phyloP scores from a whole-genome alignment of 1,140 invertebrate species.

The Saccostrea echinata region DNA sequence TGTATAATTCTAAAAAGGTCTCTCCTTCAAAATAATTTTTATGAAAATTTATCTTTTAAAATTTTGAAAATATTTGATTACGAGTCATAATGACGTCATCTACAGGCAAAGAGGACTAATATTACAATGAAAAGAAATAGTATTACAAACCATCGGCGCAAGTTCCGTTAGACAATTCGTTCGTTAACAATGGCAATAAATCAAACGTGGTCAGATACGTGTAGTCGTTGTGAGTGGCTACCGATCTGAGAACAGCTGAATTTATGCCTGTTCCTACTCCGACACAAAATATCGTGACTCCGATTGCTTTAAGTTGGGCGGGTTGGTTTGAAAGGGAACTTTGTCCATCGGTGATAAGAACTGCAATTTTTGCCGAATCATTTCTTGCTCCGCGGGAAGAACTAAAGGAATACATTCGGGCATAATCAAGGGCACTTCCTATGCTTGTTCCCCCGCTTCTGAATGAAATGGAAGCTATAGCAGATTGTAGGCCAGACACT shows the following conservation, averaged over 20 bases:
- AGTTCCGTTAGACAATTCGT: not conserved
- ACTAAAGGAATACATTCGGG: not conserved
- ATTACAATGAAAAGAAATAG: too few relatives aligned
- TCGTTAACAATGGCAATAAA: not conserved
- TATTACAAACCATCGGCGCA: not conserved
- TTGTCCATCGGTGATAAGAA: not conserved
- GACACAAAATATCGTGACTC: not conserved
- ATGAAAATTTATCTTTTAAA: too few relatives aligned
- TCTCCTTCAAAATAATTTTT: too few relatives aligned
- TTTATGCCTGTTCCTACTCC: not conserved
- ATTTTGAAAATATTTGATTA: too few relatives aligned
- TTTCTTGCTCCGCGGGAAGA: not conserved
- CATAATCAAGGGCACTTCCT: conserved; percentile 10
- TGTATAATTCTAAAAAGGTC: too few relatives aligned
- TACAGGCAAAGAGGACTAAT: too few relatives aligned
- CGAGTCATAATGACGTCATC: too few relatives aligned
- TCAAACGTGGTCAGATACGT: not conserved
- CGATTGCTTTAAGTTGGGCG: not conserved
- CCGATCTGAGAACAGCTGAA: not conserved
- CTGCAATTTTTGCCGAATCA: not conserved
- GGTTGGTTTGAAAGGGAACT: not conserved
- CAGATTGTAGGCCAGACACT: not conserved
- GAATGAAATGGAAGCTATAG: conserved; percentile 5
- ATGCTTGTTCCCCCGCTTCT: conserved; percentile 6
- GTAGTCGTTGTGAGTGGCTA: not conserved